Evolutionary conservation across 1,140 invertebrate species (phyloP).

Genomic region (Argopecten irradians): DNA sequence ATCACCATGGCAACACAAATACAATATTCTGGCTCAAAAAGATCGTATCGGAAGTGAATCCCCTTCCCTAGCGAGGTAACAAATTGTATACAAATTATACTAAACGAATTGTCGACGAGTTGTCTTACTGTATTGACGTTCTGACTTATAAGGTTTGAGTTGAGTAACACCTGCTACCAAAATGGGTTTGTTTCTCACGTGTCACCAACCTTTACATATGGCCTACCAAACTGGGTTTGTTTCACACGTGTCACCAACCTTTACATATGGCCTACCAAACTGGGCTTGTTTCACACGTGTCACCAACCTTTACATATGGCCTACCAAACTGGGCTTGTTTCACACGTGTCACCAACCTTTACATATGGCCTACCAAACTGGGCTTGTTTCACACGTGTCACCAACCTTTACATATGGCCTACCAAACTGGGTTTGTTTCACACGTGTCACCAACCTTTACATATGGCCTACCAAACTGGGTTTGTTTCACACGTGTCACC

Average conservation of each 20-base stretch:
- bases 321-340: background rate
- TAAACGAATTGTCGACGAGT: background rate
- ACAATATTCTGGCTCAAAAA: background rate
- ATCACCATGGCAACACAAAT: conserved; percentile 14
- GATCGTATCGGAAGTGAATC: background rate
- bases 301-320: background rate
- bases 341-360: background rate
- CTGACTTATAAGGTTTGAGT: background rate
- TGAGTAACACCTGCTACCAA: background rate
- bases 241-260: background rate
- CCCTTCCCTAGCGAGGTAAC: background rate
- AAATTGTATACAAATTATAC: background rate
- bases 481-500: background rate
- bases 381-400: background rate
- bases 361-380: background rate
- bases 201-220: background rate
- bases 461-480: background rate
- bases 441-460: background rate
- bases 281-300: background rate
- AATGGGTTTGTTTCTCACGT: background rate
- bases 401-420: background rate
- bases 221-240: background rate
- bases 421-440: background rate
- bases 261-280: background rate
- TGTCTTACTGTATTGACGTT: background rate